A percentile compares a stretch with the other conserved stretches of the same genome.
These are phyloP conservation scores for Pachyuromys duprasi DNA, from an alignment of 2,797 vertebrate species.

Conservation along the genomic window DNA sequence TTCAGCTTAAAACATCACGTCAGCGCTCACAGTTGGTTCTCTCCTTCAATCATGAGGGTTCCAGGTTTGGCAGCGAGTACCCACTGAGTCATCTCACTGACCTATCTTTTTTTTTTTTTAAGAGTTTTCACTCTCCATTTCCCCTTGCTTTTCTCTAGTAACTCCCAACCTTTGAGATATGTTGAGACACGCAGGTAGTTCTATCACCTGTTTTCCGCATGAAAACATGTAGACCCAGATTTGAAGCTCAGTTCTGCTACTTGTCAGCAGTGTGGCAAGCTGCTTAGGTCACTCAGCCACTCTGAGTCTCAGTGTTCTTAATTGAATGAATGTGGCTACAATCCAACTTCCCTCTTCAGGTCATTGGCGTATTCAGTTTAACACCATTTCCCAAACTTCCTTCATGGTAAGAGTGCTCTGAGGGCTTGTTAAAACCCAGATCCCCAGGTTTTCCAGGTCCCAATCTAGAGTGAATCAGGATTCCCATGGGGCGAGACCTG, in stretches of 20 bases:
- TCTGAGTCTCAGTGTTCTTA: neutral
- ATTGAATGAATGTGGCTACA: neutral
- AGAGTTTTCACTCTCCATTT: neutral
- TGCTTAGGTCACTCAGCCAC: neutral
- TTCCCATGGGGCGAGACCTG: conserved; percentile 1
- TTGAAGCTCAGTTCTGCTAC: neutral
- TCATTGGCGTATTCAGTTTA: neutral
- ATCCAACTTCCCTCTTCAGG: neutral
- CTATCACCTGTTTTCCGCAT: neutral
- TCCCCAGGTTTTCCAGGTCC: neutral
- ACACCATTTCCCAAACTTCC: neutral
- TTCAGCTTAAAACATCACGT: neutral
- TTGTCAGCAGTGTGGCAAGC: neutral
- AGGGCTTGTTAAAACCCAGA: neutral
- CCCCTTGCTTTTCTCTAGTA: neutral
- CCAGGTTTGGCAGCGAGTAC: neutral
- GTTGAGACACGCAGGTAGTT: neutral
- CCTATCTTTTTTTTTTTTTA: neutral
- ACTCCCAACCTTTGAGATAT: neutral
- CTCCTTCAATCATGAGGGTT: neutral
- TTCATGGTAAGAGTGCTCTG: neutral
- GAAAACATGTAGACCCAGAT: neutral
- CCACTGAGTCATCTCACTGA: too few species aligned
- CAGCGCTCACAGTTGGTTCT: neutral
- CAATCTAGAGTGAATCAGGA: neutral